Conservation (phyloP, 2,888 invertebrate species). For the Sinopyrophorus schimmeli region DNA sequence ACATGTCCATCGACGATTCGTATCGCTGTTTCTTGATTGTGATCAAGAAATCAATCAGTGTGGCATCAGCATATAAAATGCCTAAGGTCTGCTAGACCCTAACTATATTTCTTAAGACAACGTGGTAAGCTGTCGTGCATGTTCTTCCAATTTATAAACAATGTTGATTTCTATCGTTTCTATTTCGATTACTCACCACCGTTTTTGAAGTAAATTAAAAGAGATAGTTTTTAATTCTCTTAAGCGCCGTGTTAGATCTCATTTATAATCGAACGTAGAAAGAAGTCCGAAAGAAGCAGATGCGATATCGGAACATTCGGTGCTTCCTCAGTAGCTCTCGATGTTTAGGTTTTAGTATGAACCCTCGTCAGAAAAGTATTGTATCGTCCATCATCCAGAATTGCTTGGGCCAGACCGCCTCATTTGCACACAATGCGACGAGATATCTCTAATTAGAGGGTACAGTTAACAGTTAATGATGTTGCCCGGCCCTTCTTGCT, state of each 20-base stretch:
- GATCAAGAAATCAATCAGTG: constrained; percentile 26
- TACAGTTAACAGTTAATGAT: constrained; percentile 50
- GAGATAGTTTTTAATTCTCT: too few relatives aligned
- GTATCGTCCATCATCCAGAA: constrained; percentile 34
- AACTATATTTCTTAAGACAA: constrained; percentile 19
- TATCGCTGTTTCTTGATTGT: constrained; percentile 21
- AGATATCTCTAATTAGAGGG: constrained; percentile 48
- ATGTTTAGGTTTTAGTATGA: constrained; percentile 19
- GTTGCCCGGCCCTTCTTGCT: constrained; percentile 37
- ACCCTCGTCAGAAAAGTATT: constrained; percentile 31
- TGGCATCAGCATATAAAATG: constrained; percentile 20
- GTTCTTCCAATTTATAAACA: constrained; percentile 14
- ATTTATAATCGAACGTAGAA: constrained; percentile 8
- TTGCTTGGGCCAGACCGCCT: constrained; percentile 36
- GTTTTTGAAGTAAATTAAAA: too few relatives aligned
- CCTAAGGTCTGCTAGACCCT: constrained; percentile 18
- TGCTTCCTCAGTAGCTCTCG: constrained; percentile 26
- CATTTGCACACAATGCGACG: constrained; percentile 49
- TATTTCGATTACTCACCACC: constrained; percentile 13
- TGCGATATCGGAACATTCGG: constrained; percentile 17
- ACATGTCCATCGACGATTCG: constrained; percentile 21
- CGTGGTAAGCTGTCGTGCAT: too few relatives aligned
- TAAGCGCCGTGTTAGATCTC: constrained; percentile 1
- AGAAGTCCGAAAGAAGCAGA: constrained; percentile 9
- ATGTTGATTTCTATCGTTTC: constrained; percentile 17